Percentiles rank a stretch among this genome's conserved stretches.
These are phyloP conservation scores for Ceyx melanurus DNA, from an alignment of 2,113 vertebrate species.

Conservation along the genomic window DNA sequence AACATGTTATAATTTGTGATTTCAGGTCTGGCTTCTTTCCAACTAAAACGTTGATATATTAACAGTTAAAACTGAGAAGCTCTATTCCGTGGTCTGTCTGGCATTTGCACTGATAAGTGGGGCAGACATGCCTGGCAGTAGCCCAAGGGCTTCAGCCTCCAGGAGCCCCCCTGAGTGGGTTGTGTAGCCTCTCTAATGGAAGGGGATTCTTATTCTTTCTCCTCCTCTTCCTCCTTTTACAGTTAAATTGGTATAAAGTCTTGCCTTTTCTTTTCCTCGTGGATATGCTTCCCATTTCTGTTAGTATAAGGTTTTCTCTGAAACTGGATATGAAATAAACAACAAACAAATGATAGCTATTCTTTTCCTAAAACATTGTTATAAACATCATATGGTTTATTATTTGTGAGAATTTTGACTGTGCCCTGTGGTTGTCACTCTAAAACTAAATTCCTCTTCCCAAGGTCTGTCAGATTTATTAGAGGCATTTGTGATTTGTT, in stretches of 20 bases:
- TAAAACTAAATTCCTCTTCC: neutral
- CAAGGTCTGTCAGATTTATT: neutral
- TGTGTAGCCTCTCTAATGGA: neutral
- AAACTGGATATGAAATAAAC: neutral
- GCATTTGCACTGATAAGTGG: slow-evolving; percentile 37
- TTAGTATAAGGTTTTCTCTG: neutral
- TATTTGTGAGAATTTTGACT: neutral
- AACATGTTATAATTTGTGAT: slow-evolving; percentile 31
- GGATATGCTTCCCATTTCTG: neutral
- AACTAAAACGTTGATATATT: slow-evolving; percentile 20
- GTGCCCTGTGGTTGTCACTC: neutral
- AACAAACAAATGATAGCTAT: neutral
- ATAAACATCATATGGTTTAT: neutral
- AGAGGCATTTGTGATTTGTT: neutral
- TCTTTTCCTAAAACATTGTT: neutral
- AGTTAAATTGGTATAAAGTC: neutral
- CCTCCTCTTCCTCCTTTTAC: neutral
- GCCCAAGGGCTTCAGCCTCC: slow-evolving; percentile 19
- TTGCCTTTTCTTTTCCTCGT: neutral
- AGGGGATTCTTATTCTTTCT: neutral
- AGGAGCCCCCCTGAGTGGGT: neutral
- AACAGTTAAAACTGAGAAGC: slow-evolving; percentile 24
- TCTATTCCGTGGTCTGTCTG: slow-evolving; percentile 10
- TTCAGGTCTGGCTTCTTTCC: slow-evolving; percentile 45
- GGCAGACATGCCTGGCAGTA: slow-evolving; percentile 39